phyloP scores from a whole-genome alignment of 2,797 vertebrate species.

The Gila robusta region DNA sequence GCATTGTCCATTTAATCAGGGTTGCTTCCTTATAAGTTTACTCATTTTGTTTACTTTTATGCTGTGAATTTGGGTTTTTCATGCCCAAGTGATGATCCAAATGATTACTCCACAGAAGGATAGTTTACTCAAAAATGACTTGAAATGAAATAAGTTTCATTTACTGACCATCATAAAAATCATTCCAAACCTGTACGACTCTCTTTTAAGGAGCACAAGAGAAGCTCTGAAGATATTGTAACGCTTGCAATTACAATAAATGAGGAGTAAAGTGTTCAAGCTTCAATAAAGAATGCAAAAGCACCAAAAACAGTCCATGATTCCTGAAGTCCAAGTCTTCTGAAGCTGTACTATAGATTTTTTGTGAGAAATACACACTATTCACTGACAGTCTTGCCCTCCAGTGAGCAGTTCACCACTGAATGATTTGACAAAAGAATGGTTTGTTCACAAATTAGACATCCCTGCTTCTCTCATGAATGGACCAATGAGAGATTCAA shows the following conservation, averaged over 20 bases:
- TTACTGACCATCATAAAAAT: neutral
- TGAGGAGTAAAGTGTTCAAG: neutral
- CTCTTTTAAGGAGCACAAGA: neutral
- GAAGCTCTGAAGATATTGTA: neutral
- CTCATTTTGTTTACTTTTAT: conserved; percentile 3
- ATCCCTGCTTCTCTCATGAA: neutral
- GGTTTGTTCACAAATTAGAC: neutral
- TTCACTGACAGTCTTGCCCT: neutral
- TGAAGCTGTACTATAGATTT: neutral
- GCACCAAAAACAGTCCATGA: neutral
- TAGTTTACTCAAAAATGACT: neutral
- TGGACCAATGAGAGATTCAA: neutral
- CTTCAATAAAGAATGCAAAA: neutral
- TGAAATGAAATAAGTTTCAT: neutral
- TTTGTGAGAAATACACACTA: neutral
- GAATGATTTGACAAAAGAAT: neutral
- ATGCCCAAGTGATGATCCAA: neutral
- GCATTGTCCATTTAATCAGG: conserved; percentile 10
- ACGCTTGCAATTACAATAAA: neutral
- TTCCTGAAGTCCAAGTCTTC: neutral
- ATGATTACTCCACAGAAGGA: neutral
- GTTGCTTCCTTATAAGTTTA: conserved; percentile 21
- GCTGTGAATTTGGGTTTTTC: neutral
- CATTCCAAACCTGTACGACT: neutral
- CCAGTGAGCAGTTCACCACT: neutral